Conservation (phyloP, 2,113 vertebrate species). For the Rhabdornis inornatus region DNA sequence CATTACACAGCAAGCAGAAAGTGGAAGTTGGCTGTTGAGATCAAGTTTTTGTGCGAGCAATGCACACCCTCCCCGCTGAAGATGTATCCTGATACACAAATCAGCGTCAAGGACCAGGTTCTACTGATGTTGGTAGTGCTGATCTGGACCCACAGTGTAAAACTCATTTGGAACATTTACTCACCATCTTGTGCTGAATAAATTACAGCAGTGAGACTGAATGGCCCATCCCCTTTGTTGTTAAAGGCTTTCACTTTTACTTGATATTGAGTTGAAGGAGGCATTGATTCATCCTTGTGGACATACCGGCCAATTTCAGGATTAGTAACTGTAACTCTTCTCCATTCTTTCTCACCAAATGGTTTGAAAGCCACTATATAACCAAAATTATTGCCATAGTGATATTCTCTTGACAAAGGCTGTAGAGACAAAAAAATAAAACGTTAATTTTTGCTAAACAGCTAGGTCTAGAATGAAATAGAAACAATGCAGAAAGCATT, state of each 20-base stretch:
- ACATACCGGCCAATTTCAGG: constrained; percentile 85
- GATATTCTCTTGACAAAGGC: constrained; percentile 93
- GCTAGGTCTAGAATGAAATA: neutral
- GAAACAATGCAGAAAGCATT: neutral
- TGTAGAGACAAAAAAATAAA: constrained; percentile 54
- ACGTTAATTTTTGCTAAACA: neutral
- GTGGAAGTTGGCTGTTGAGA: neutral
- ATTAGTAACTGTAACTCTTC: constrained; percentile 86
- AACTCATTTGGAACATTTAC: constrained; percentile 21
- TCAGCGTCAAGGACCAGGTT: neutral
- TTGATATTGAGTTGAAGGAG: constrained; percentile 83
- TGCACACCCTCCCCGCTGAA: neutral
- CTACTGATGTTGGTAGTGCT: neutral
- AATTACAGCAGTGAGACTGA: constrained; percentile 84
- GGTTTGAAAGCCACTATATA: constrained; percentile 94
- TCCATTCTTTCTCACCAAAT: constrained; percentile 81
- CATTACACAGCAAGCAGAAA: neutral
- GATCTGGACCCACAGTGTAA: neutral
- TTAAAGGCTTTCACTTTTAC: constrained; percentile 98
- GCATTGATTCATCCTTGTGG: constrained; percentile 88
- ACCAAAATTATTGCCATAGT: constrained; percentile 92
- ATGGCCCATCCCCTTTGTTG: constrained; percentile 89
- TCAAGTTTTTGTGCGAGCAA: neutral
- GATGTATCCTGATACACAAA: neutral
- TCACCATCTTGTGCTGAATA: constrained; percentile 90